Percentiles rank a stretch among this genome's conserved stretches.
Evolutionary conservation across 2,888 invertebrate species (phyloP).

Genomic region (Epinotia demarniana): DNA sequence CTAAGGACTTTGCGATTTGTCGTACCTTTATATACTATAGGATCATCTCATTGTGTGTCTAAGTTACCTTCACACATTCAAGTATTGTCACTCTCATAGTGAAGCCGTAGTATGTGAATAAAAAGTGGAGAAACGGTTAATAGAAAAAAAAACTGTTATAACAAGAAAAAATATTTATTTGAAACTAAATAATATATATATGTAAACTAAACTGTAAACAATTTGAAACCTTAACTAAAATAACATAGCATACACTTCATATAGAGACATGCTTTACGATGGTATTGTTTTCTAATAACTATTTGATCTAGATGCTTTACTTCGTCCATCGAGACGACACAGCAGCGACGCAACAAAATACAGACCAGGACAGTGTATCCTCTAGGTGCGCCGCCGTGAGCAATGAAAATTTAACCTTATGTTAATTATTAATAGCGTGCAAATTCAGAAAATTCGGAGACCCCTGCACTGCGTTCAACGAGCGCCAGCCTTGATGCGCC

Average conservation of each 20-base stretch:
- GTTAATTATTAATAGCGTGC: background rate
- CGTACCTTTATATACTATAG: background rate
- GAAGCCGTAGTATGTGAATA: background rate
- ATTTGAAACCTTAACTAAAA: constrained; percentile 10
- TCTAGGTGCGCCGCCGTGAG: background rate
- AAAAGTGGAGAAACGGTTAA: background rate
- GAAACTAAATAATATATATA: constrained; percentile 51
- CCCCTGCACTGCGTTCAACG: no score
- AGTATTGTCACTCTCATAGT: background rate
- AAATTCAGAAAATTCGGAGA: background rate
- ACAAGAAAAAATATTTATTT: constrained; percentile 58
- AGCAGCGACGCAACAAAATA: background rate
- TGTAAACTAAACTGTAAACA: constrained; percentile 17
- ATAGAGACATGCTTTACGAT: background rate
- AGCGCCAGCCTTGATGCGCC: no score
- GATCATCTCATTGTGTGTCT: background rate
- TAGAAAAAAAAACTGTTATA: constrained; percentile 7
- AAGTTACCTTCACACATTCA: background rate
- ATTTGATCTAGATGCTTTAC: background rate
- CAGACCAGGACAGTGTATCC: background rate
- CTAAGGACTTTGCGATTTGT: background rate
- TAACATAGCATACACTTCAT: background rate
- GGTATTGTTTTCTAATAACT: background rate
- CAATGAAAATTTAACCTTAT: background rate
- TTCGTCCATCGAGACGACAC: background rate